These are phyloP conservation scores for Lonchura striata DNA, from an alignment of 2,113 vertebrate species.

Conservation along the genomic window DNA sequence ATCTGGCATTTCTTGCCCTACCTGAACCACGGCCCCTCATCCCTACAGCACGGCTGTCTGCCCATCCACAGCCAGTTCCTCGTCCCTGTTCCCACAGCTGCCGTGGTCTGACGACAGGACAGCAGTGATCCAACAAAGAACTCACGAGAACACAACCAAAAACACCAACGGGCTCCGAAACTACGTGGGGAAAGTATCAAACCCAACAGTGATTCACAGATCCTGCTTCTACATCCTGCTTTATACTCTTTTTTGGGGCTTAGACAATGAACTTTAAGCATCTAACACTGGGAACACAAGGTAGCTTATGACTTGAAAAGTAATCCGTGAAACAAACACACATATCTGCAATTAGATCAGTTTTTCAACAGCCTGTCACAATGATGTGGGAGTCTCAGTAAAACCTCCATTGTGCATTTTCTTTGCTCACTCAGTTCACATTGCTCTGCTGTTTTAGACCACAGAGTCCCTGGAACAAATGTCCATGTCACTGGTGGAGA, in stretches of 20 bases:
- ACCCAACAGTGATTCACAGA: background rate
- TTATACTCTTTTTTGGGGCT: background rate
- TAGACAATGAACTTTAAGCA: background rate
- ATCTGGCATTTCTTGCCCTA: background rate
- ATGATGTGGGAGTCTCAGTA: background rate
- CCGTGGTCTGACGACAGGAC: background rate
- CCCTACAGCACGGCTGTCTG: background rate
- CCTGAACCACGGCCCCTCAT: rapidly evolving
- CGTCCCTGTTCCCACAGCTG: background rate
- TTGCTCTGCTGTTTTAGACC: background rate
- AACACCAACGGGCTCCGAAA: background rate
- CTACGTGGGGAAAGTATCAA: rapidly evolving
- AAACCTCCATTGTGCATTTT: background rate
- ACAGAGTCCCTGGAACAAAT: background rate
- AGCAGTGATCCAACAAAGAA: background rate
- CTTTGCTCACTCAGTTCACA: background rate
- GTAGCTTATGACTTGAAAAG: background rate
- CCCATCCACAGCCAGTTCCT: background rate
- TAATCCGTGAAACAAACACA: background rate
- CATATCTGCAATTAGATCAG: background rate
- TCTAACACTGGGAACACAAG: background rate
- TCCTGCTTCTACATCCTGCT: background rate
- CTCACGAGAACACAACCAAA: background rate
- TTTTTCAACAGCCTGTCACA: background rate
- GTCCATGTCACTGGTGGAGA: background rate